These are phyloP conservation scores for Troilus luridus DNA, from an alignment of 2,888 invertebrate species.

Conservation along the genomic window DNA sequence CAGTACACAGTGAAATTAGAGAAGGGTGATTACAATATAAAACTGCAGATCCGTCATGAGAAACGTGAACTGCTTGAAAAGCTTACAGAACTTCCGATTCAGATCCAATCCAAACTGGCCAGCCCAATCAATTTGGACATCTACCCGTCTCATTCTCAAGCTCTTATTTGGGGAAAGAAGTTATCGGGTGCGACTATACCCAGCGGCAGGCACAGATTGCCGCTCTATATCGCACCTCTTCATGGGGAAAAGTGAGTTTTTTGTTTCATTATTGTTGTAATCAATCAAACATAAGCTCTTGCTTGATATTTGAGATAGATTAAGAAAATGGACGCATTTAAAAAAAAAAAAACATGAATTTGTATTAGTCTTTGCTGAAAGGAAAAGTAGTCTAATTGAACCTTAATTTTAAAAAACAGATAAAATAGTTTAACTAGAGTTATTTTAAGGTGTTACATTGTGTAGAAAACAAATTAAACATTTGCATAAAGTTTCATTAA, in stretches of 20 bases:
- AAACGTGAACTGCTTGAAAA: slow-evolving; percentile 87
- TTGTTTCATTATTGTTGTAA: background rate
- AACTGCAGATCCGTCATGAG: slow-evolving; percentile 92
- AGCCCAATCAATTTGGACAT: slow-evolving; percentile 73
- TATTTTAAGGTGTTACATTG: too few relatives aligned
- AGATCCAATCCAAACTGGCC: slow-evolving; percentile 83
- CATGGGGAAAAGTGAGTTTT: slow-evolving; percentile 85
- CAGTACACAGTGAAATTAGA: slow-evolving; percentile 82
- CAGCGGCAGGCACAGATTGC: slow-evolving; percentile 75
- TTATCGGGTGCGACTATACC: slow-evolving; percentile 74
- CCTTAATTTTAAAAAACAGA: too few relatives aligned
- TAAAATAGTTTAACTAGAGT: too few relatives aligned
- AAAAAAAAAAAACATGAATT: too few relatives aligned
- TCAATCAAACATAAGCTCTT: background rate
- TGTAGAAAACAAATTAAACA: too few relatives aligned
- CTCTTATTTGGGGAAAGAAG: slow-evolving; percentile 84
- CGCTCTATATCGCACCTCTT: slow-evolving; percentile 85
- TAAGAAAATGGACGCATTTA: too few relatives aligned
- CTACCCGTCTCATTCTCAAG: slow-evolving; percentile 80
- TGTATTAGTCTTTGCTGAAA: too few relatives aligned
- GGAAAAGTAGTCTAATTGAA: too few relatives aligned
- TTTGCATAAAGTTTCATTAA: too few relatives aligned
- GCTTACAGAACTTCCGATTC: slow-evolving; percentile 83
- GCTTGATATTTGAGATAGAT: too few relatives aligned
- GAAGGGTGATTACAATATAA: slow-evolving; percentile 93